phyloP scores from a whole-genome alignment of 2,888 invertebrate genomes.

The Byasa hedistus region DNA sequence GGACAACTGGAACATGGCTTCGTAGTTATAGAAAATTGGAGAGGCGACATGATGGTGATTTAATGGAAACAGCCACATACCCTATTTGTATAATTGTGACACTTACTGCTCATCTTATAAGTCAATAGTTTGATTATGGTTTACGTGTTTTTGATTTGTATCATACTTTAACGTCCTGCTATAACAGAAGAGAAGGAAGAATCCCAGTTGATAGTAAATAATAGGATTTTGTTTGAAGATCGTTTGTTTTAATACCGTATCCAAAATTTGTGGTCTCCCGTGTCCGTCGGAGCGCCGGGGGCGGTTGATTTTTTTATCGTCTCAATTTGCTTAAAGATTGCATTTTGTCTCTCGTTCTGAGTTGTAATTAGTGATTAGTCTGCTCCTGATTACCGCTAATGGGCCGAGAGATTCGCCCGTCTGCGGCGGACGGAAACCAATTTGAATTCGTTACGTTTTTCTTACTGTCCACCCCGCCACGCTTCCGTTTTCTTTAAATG shows the following conservation, averaged over 20 bases:
- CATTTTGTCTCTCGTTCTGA: conserved; percentile 48
- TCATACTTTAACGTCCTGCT: too few relatives aligned
- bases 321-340: conserved; percentile 68
- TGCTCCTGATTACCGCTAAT: conserved; percentile 65
- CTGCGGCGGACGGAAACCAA: conserved; percentile 46
- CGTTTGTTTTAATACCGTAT: conserved; percentile 27
- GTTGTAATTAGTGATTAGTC: conserved; percentile 68
- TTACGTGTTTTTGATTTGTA: too few relatives aligned
- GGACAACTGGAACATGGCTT: too few relatives aligned
- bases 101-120: too few relatives aligned
- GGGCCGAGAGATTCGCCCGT: conserved; percentile 41
- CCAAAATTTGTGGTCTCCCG: conserved; percentile 36
- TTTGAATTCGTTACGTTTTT: conserved; percentile 35
- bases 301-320: conserved; percentile 43
- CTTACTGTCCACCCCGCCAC: conserved; percentile 9
- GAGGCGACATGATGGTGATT: too few relatives aligned
- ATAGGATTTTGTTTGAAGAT: too few relatives aligned
- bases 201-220: too few relatives aligned
- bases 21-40: too few relatives aligned
- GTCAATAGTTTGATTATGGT: too few relatives aligned
- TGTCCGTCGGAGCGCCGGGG: conserved; percentile 34
- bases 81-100: too few relatives aligned
- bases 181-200: too few relatives aligned
- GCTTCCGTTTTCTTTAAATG: conserved; percentile 1
- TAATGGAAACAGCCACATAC: too few relatives aligned